Evolutionary conservation across 92 coral and sea anemone species (phyloP).

Genomic region (Palythoa caribaeorum): DNA sequence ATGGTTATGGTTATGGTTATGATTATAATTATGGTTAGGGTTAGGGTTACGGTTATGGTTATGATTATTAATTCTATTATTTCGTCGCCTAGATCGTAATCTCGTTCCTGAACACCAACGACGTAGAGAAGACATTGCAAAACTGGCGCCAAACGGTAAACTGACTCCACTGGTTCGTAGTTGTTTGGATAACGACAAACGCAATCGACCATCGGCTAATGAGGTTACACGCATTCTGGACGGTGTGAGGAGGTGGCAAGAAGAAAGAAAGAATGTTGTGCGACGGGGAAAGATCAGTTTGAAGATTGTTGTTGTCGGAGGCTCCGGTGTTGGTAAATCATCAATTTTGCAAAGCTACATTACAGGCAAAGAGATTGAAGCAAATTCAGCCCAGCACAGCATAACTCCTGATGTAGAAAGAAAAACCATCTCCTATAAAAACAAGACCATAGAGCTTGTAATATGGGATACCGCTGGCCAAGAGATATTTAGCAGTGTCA

Average conservation of each 20-base stretch:
- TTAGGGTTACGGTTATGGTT: too few species aligned
- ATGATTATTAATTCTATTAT: not conserved
- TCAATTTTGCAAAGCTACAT: constrained; percentile 42
- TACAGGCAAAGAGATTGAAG: not conserved
- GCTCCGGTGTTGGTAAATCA: constrained; percentile 60
- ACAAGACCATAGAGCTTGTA: not conserved
- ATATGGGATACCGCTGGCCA: constrained; percentile 26
- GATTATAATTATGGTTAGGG: too few species aligned
- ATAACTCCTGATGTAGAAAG: not conserved
- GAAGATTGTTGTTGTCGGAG: constrained; percentile 37
- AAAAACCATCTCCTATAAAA: not conserved
- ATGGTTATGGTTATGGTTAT: too few species aligned
- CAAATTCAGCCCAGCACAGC: not conserved
- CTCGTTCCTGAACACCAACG: constrained; percentile 59
- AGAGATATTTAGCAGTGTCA: not conserved
- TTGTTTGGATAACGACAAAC: constrained; percentile 63
- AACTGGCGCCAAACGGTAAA: constrained; percentile 21
- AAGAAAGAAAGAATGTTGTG: constrained; percentile 32
- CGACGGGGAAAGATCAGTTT: not conserved
- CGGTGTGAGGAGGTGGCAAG: constrained; percentile 37
- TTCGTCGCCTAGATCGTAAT: constrained; percentile 31
- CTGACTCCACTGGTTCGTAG: constrained; percentile 52
- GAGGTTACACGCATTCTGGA: constrained; percentile 41
- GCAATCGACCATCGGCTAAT: constrained; percentile 50
- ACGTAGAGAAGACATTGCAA: constrained; percentile 56